phyloP scores from a whole-genome alignment of 30 jellyfish, hydroid and myxozoan genomes.

The Mastigias papua region DNA sequence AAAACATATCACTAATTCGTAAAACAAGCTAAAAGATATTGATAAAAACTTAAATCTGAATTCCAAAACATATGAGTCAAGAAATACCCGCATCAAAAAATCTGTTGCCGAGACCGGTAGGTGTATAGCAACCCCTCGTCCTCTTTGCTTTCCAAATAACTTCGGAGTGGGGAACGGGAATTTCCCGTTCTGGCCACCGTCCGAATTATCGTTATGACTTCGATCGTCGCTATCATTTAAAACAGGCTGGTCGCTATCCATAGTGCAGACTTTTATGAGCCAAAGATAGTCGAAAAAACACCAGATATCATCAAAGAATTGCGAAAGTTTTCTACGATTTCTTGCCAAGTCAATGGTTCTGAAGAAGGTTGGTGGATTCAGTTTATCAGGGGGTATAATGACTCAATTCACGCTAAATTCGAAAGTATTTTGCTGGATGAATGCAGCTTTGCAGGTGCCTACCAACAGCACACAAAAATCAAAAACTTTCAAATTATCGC shows the following conservation, averaged over 20 bases:
- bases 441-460: neutral
- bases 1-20: neutral
- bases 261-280: neutral
- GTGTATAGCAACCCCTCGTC: conserved; percentile 77
- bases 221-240: conserved; percentile 41
- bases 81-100: conserved; percentile 61
- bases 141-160: conserved; percentile 74
- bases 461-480: neutral
- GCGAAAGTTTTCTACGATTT: neutral
- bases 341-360: neutral
- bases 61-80: neutral
- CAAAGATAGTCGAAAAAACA: neutral
- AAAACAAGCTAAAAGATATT: neutral
- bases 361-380: neutral
- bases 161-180: conserved; percentile 65
- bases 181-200: conserved; percentile 27
- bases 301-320: neutral
- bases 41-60: no score
- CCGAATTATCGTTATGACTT: conserved; percentile 14
- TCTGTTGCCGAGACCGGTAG: conserved; percentile 88
- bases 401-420: neutral
- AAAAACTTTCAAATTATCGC: no score
- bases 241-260: conserved; percentile 4
- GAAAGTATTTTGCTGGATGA: neutral
- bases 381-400: neutral